Conservation (phyloP, 2,797 vertebrate genomes). For the Pipistrellus nathusii region DNA sequence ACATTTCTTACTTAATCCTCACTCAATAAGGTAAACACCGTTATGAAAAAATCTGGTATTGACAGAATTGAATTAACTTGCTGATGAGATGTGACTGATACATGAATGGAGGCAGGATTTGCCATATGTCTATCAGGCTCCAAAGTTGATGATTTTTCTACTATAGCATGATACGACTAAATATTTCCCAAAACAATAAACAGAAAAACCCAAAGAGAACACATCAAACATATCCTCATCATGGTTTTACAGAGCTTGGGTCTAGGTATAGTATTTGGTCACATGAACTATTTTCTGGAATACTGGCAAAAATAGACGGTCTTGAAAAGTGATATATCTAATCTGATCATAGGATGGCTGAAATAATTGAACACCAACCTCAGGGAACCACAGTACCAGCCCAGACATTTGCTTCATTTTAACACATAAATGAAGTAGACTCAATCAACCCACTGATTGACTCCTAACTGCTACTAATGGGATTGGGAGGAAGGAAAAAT, state of each 20-base stretch:
- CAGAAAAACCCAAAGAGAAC: background rate
- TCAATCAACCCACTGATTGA: background rate
- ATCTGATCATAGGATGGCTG: background rate
- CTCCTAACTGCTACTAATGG: background rate
- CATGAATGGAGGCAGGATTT: background rate
- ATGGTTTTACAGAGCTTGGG: background rate
- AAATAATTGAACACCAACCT: background rate
- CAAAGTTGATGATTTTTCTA: background rate
- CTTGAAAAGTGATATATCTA: background rate
- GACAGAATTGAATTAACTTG: background rate
- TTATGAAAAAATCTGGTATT: conserved; percentile 33
- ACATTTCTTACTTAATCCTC: conserved; percentile 14
- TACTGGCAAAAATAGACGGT: background rate
- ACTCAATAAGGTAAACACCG: background rate
- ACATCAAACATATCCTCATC: background rate
- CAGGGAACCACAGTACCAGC: background rate
- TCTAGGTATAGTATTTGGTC: background rate
- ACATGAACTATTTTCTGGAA: background rate
- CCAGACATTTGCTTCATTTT: background rate
- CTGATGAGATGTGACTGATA: background rate
- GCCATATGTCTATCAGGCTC: background rate
- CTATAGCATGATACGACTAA: background rate
- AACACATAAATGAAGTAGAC: conserved; percentile 22
- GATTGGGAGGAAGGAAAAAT: background rate
- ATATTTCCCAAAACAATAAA: conserved; percentile 8